Conservation (phyloP, 37 sponge, comb jelly and placozoan genomes). For the Hexactinellida sp. region DNA sequence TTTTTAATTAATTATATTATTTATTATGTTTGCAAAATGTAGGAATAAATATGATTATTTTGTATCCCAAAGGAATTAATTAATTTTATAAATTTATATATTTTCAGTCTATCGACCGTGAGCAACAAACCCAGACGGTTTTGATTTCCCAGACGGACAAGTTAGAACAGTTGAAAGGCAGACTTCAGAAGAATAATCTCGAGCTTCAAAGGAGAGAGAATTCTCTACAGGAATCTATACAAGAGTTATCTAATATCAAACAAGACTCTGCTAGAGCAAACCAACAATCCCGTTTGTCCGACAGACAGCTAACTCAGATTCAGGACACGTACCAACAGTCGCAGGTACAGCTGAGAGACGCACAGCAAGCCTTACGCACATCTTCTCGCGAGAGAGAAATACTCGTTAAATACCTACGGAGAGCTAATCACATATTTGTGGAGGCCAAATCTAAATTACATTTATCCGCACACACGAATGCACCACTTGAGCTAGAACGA, state of each 20-base stretch:
- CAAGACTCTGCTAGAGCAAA: neutral
- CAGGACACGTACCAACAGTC: neutral
- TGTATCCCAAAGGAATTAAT: too few species aligned
- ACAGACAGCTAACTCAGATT: neutral
- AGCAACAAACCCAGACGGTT: neutral
- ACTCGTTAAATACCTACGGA: neutral
- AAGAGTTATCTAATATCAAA: neutral
- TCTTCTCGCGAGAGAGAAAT: neutral
- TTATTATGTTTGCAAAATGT: too few species aligned
- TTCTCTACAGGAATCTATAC: neutral
- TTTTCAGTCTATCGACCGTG: neutral
- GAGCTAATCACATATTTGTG: neutral
- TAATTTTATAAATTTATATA: too few species aligned
- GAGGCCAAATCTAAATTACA: neutral
- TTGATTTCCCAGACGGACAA: neutral
- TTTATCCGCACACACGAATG: neutral
- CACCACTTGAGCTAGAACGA: neutral
- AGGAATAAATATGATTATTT: too few species aligned
- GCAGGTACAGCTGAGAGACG: neutral
- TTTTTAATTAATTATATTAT: too few species aligned
- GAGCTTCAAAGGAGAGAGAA: conserved; percentile 6
- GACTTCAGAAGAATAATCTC: neutral
- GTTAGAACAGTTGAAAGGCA: conserved; percentile 2
- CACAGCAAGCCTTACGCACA: neutral
- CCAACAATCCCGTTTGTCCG: conserved; percentile 2